phyloP scores from a whole-genome alignment of 2,888 invertebrate genomes.

The Protonemura montana region DNA sequence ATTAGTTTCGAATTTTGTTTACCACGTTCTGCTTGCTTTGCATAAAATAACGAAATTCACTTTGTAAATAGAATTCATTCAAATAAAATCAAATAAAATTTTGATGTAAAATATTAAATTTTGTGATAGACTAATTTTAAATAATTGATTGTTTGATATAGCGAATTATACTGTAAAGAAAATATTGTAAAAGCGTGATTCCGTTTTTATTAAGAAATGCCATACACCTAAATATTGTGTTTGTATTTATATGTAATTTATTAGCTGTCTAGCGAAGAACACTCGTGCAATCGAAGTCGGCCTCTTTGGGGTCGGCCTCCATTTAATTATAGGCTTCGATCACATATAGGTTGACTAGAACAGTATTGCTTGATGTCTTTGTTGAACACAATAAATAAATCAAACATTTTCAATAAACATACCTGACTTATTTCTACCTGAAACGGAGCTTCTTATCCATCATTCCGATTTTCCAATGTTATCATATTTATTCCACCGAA shows the following conservation, averaged over 20 bases:
- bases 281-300: neutral
- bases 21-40: neutral
- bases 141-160: neutral
- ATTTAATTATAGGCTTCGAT: neutral
- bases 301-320: neutral
- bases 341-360: neutral
- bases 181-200: neutral
- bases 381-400: neutral
- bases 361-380: neutral
- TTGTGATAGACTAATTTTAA: constrained; percentile 1
- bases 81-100: neutral
- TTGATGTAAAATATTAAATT: neutral
- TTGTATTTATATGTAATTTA: constrained; percentile 28
- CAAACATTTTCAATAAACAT: neutral
- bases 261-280: neutral
- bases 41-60: neutral
- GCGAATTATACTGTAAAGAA: neutral
- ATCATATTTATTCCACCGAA: too few relatives aligned
- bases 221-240: neutral
- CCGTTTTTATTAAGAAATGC: neutral
- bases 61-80: neutral
- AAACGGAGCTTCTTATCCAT: too few relatives aligned
- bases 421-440: too few relatives aligned
- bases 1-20: neutral
- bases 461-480: too few relatives aligned